Evolutionary conservation across 2,888 invertebrate genomes (phyloP), one percentile per base, ranked within the genome.

Genomic region (Melipona bicolor): DNA sequence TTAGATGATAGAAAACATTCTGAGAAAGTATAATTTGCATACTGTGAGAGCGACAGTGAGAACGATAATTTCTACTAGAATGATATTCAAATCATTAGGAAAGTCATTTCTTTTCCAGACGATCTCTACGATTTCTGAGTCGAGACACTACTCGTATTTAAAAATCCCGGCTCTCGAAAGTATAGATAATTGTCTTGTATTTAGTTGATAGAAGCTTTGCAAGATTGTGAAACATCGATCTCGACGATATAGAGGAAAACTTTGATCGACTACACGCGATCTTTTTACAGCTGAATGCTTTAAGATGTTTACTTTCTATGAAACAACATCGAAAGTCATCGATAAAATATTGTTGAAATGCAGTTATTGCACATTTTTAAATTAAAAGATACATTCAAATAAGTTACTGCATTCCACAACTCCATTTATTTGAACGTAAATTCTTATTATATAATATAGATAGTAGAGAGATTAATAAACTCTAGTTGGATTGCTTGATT

Each of bases 71-170:
- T 78, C 81, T 78, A 72, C 19, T 68, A 54, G 72, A 78, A 59
- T 65, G 78, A 69, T 67, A 65, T 72, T 78, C 72, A 62, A 78
- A 78, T 81, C 64, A 21, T 65, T 62, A 64, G 49, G 59, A n/a
- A 56, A 70, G 76, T 62, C 56, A 50, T 56, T 64, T 36, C 50
- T 80, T 71, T 50, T 43, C 15, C 50, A 56, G 70, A 56, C 49
- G 65, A 54, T 50, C 62, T 77, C 69, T 19, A n/a, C 76, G 69
- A 76, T 69, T 76, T 76, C 77, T 49, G 67, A 36, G 21, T 5
- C 52, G 52, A 77, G 81, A 81, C 73, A 73, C 50, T 9, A 17
- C n/a, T 6, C 56, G 69, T 65, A 69, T 70, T 59, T 74, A 27
- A 54, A 56, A 73, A 50, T 77, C 77, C 49, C 36, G 64, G 54